Conservation (phyloP, 1,140 invertebrate species). For the Nautilus pompilius region DNA sequence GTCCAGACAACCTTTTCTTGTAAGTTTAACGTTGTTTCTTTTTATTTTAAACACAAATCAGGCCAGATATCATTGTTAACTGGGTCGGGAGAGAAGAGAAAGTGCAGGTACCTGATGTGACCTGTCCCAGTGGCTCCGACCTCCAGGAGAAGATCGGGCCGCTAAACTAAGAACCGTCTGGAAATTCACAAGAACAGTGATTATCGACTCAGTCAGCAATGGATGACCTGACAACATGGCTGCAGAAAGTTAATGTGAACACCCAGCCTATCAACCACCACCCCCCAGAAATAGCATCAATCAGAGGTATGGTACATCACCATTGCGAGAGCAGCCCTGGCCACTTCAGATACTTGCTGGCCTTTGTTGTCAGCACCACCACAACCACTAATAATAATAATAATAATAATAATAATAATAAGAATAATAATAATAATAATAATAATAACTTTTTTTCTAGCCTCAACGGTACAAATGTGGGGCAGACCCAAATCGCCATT, state of each 20-base stretch:
- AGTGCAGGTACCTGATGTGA: background rate
- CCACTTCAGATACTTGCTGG: background rate
- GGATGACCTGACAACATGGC: too few species aligned
- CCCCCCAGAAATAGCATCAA: background rate
- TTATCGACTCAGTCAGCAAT: too few species aligned
- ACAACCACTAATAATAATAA: background rate
- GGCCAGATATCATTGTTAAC: background rate
- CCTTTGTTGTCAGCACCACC: background rate
- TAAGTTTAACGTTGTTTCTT: background rate
- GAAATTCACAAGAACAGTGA: too few species aligned
- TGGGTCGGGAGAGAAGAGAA: background rate
- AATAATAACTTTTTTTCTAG: background rate
- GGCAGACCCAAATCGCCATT: background rate
- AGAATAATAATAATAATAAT: background rate
- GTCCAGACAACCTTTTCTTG: background rate
- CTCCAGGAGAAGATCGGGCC: background rate
- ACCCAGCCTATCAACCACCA: too few species aligned
- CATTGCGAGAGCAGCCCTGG: background rate
- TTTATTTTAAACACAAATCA: background rate
- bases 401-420: too few species aligned
- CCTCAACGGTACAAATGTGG: background rate
- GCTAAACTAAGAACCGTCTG: background rate
- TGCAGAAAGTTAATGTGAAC: too few species aligned
- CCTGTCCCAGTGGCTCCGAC: background rate
- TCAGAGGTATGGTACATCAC: background rate